phyloP scores from a whole-genome alignment of 2,113 vertebrate species.

The Diadophis punctatus region DNA sequence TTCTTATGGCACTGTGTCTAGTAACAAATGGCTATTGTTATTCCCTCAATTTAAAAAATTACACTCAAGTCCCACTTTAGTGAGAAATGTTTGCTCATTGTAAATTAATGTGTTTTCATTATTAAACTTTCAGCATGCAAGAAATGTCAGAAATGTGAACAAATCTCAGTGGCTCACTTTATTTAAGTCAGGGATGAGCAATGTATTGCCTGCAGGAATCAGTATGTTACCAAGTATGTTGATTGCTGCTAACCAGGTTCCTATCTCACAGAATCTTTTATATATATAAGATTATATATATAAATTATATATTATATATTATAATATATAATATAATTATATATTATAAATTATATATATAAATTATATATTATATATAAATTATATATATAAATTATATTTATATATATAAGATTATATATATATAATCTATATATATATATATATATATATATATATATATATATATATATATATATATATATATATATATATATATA shows the following conservation, averaged over 20 bases:
- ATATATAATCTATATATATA: too few species aligned
- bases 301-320: too few species aligned
- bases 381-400: too few species aligned
- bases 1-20: background rate
- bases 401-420: too few species aligned
- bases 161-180: background rate
- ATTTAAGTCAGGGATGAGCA: background rate
- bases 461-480: too few species aligned
- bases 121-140: background rate
- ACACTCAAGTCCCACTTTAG: background rate
- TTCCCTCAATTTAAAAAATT: background rate
- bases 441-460: too few species aligned
- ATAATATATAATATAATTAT: too few species aligned
- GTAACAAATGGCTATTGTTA: background rate
- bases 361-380: too few species aligned
- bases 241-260: background rate
- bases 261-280: background rate
- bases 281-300: too few species aligned
- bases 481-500: too few species aligned
- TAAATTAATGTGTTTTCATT: background rate
- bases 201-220: background rate
- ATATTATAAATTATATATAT: too few species aligned
- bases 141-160: background rate
- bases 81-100: background rate
- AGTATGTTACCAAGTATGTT: background rate